phyloP scores from a whole-genome alignment of 2,797 vertebrate species.

The Schizopygopsis pylzovi region DNA sequence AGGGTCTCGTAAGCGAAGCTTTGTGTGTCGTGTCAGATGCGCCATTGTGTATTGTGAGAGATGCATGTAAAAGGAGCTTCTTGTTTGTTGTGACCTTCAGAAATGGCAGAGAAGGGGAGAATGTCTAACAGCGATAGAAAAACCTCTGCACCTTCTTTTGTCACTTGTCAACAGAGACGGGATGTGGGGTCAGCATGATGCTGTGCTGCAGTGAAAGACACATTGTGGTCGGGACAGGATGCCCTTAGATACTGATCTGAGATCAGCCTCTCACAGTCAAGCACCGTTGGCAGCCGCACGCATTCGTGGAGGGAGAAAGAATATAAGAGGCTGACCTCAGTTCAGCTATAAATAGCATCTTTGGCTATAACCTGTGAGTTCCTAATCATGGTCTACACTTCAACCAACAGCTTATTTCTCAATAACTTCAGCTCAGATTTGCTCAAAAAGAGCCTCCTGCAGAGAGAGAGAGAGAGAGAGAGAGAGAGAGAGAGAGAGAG shows the following conservation, averaged over 20 bases:
- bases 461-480: neutral
- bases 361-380: conserved; percentile 10
- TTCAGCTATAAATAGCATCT: conserved; percentile 20
- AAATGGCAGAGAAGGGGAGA: conserved; percentile 28
- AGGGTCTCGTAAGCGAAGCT: conserved; percentile 51
- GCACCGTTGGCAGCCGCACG: neutral
- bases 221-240: conserved; percentile 45
- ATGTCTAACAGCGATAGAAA: conserved; percentile 16
- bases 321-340: conserved; percentile 16
- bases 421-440: conserved; percentile 3
- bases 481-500: neutral
- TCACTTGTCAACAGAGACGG: conserved; percentile 20
- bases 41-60: conserved; percentile 62
- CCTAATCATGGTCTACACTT: conserved; percentile 11
- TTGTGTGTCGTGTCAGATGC: conserved; percentile 59
- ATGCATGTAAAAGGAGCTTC: conserved; percentile 58
- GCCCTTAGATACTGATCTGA: conserved; percentile 13
- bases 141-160: conserved; percentile 19
- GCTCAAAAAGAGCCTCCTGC: conserved; percentile 10
- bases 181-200: conserved; percentile 12
- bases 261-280: conserved; percentile 6
- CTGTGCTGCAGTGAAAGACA: conserved; percentile 42
- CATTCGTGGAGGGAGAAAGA: neutral
- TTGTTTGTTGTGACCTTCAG: conserved; percentile 67
- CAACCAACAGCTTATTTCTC: conserved; percentile 18